Conservation (phyloP, 2,888 invertebrate genomes). For the Maniola hyperantus region DNA sequence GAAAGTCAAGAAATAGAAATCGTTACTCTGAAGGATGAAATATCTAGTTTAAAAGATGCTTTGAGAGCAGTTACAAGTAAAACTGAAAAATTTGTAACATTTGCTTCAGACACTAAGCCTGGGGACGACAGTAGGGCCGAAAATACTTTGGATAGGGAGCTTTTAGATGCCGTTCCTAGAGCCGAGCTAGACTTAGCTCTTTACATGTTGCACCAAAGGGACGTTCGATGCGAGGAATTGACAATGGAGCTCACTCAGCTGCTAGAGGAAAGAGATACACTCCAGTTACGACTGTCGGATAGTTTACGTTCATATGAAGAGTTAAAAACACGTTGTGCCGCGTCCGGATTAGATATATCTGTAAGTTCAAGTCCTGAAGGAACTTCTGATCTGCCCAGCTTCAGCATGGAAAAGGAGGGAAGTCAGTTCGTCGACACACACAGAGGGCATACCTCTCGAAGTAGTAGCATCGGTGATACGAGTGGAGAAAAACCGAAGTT, state of each 20-base stretch:
- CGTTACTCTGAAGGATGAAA: conserved; percentile 86
- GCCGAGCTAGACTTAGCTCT: conserved; percentile 90
- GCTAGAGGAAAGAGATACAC: conserved; percentile 91
- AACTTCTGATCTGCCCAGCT: conserved; percentile 57
- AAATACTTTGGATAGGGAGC: conserved; percentile 53
- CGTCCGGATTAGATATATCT: conserved; percentile 55
- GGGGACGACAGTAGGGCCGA: conserved; percentile 50
- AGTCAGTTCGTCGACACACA: conserved; percentile 64
- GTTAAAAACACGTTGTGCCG: conserved; percentile 58
- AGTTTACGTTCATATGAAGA: conserved; percentile 89
- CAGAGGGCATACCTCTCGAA: conserved; percentile 64
- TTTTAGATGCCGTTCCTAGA: conserved; percentile 72
- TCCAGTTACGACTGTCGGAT: conserved; percentile 92
- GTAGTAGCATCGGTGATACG: conserved; percentile 70
- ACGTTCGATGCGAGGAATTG: conserved; percentile 93
- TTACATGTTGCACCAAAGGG: conserved; percentile 93
- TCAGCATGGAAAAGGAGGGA: conserved; percentile 57
- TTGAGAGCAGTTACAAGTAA: conserved; percentile 60
- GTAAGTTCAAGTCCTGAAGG: conserved; percentile 57
- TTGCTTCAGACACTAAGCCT: conserved; percentile 72
- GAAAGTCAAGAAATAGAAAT: conserved; percentile 89
- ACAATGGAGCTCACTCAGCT: conserved; percentile 92
- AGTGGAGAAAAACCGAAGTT: conserved; percentile 72
- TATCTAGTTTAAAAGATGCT: conserved; percentile 65
- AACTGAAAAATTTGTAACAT: conserved; percentile 75